Conservation (phyloP, 2,113 vertebrate genomes). For the Alligator mississippiensis region DNA sequence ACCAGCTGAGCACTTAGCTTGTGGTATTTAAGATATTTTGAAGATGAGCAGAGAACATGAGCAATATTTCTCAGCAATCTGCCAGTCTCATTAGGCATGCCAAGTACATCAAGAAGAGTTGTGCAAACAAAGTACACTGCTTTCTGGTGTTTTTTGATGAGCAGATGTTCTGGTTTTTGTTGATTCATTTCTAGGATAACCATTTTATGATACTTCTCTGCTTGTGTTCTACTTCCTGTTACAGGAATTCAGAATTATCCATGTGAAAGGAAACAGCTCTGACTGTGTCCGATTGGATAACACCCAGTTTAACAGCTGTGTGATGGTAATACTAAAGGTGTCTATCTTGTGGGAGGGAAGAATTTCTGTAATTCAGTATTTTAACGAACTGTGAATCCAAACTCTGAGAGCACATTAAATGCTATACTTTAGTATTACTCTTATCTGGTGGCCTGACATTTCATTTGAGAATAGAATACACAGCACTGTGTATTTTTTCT, state of each 20-base stretch:
- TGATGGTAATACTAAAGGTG: constrained; percentile 55
- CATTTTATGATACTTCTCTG: constrained; percentile 74
- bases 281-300: constrained; percentile 79
- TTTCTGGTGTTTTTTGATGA: constrained; percentile 78
- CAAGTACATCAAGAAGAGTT: constrained; percentile 56
- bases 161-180: constrained; percentile 80
- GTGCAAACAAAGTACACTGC: constrained; percentile 74
- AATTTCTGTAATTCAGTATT: constrained; percentile 70
- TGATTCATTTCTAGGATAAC: constrained; percentile 78
- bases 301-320: constrained; percentile 82
- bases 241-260: constrained; percentile 80
- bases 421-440: constrained; percentile 28
- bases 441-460: constrained; percentile 19
- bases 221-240: constrained; percentile 78
- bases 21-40: neutral
- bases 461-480: constrained; percentile 17
- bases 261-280: constrained; percentile 80
- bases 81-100: constrained; percentile 58
- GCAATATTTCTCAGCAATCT: constrained; percentile 36
- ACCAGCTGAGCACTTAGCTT: neutral
- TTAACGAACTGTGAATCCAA: constrained; percentile 59
- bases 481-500: neutral
- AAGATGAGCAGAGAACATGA: neutral
- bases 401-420: constrained; percentile 16
- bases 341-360: constrained; percentile 48